Evolutionary conservation across 2,113 vertebrate species (phyloP).

Genomic region (Nothocercus nigrocapillus): DNA sequence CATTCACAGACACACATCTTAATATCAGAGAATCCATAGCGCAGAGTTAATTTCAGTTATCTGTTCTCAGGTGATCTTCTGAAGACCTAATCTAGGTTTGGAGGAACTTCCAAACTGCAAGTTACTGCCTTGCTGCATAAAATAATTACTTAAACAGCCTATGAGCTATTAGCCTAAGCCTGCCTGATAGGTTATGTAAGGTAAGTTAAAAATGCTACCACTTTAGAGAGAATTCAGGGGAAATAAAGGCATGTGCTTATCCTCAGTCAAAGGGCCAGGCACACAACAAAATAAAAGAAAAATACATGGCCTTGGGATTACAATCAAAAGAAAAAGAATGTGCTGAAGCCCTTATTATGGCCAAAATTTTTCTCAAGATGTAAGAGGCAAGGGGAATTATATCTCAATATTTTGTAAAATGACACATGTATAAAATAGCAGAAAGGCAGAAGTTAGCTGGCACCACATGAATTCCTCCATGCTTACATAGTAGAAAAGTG

Average conservation of each 20-base stretch:
- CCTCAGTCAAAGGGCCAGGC: background rate
- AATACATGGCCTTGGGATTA: background rate
- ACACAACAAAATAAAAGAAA: background rate
- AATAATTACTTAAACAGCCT: accelerated
- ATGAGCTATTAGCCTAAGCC: background rate
- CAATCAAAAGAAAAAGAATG: background rate
- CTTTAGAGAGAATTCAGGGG: background rate
- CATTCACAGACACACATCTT: background rate
- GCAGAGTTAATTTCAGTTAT: background rate
- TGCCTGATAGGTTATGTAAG: background rate
- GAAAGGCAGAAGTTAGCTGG: background rate
- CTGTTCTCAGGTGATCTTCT: background rate
- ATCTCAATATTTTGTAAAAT: background rate
- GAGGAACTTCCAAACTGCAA: background rate
- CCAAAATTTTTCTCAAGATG: background rate
- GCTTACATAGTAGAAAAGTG: background rate
- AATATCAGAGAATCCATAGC: background rate
- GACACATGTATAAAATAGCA: background rate
- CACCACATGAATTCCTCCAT: accelerated
- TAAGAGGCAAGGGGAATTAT: background rate
- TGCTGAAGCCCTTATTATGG: background rate
- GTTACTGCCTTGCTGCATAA: background rate
- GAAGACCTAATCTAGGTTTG: background rate
- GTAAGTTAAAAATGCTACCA: background rate
- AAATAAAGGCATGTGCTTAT: background rate